A percentile compares a stretch with the other conserved stretches of the same genome.
These are phyloP conservation scores for Scolanthus callimorphus DNA, from an alignment of 92 coral and sea anemone genomes.

Conservation along the genomic window DNA sequence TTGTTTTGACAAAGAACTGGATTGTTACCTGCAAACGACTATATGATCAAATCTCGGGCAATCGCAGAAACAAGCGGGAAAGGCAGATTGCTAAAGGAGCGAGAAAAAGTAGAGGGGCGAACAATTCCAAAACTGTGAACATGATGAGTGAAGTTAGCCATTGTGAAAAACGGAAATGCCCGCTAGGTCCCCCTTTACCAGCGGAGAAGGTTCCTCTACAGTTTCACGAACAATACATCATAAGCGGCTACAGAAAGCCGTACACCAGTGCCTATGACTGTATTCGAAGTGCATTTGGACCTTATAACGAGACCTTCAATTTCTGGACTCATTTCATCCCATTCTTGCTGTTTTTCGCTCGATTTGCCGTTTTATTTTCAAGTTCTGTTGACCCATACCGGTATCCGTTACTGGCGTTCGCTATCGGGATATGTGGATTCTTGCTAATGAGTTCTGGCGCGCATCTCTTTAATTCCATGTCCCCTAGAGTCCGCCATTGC, in stretches of 20 bases:
- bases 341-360: conserved; percentile 61
- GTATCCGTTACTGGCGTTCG: conserved; percentile 83
- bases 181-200: too few species aligned
- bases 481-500: conserved; percentile 87
- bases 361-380: conserved; percentile 54
- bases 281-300: conserved; percentile 72
- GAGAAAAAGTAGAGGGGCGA: too few species aligned
- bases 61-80: too few species aligned
- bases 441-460: conserved; percentile 95
- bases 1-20: too few species aligned
- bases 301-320: conserved; percentile 81
- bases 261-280: conserved; percentile 83
- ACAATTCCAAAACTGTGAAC: too few species aligned
- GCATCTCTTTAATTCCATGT: conserved; percentile 96
- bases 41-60: too few species aligned
- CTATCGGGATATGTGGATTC: conserved; percentile 91
- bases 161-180: too few species aligned
- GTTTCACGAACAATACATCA: conserved; percentile 83
- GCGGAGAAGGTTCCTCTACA: conserved; percentile 89
- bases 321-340: conserved; percentile 98
- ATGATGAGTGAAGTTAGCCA: too few species aligned
- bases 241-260: conserved; percentile 87
- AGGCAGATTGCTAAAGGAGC: too few species aligned
- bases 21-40: too few species aligned
- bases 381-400: conserved; percentile 61